Evolutionary conservation across 92 coral and sea anemone species (phyloP), one percentile per base, ranked within the genome.

Genomic region (Diadumene lineata): DNA sequence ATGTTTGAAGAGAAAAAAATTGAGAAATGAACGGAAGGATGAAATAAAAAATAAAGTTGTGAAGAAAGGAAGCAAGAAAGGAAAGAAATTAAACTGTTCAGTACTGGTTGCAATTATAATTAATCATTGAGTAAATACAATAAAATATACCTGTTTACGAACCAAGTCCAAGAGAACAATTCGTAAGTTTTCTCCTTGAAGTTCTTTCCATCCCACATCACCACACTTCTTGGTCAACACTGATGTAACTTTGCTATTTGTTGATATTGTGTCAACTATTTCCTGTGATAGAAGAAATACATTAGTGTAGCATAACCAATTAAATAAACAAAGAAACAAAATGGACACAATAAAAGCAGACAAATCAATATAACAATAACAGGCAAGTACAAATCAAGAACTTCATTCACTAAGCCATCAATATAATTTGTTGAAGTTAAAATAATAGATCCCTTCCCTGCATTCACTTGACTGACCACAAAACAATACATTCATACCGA

Each of bases 141-240:
- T 53, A 53, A 23, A 53, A 4, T 38, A 13, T 68, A 94, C 98
- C 93, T 92, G 89, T 11, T 65, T 71, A 75, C 85, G 86, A 34
- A 89, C 84, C 55, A 94, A 75, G 1, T 79, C 92, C 27, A 89
- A 57, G 30, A 94, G 76, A 66, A 75, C 73, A 0, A 67, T 73
- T 43, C 97, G 75, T 25, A 94, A 76, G 11, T 85, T 53, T 26
- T 91, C 98, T 7, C 98, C 98, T 55, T 94, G 98, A 29, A 94
- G 80, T 55, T 89, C 97, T 25, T 97, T 85, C 93, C 97, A 94
- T 43, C 97, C 96, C 72, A 84, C 82, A 66, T 94, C 96, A 25
- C 98, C 97, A 65, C 97, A 65, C 53, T 85, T 90, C 87, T 88
- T 94, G 7, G 72, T 63, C 80, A 92, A 57, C 24, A 89, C 88